Base-by-base conservation (phyloP, 2,797 vertebrate species). In the Champsocephalus esox region DNA sequence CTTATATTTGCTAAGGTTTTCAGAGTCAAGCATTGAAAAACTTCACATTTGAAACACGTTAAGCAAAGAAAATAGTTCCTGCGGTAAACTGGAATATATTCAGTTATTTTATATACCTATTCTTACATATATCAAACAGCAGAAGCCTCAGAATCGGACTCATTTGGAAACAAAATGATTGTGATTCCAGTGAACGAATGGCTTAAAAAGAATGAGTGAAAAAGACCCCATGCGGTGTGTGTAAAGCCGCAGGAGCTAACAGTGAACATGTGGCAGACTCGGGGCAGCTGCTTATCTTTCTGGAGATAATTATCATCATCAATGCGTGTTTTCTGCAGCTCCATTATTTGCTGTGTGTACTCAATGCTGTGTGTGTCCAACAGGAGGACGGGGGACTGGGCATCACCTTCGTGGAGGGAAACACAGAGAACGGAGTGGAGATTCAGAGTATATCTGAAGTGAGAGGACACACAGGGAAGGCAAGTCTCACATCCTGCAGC, bases 301-400 rank as follows among this genome's bases (percentile, higher is more conserved):
- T 49, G 63, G 48, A 70, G 66, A 58, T 19, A 50, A 66, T 38
- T 44, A 38, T 56, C n/a, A 34, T 66, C 52, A 49, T 50, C 19
- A 55, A 19, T 46, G 43, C 21, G 41, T 59, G 51, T 73, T 72
- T 73, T 66, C 17, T 13, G 21, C 60, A 12, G 55, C 38, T 69
- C 38, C 54, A 9, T 74, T 61, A 24, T 69, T 21, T 50, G 56
- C 10, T 56, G 1, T 19, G 41, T 52, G 45, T 11, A 21, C 12
- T n/a, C 19, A 5, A 69, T 41, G 12, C 50, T 63, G 24, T 38
- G 34, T 38, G 43, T 64, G 13, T 56, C 11, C 32, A 8, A 66
- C 0, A 99, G 98, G 96, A 98, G 88, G 96, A 96, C 44, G 96
- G 92, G 50, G 94, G 94, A 44, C 89, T 96, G 34, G 97, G 96